These are phyloP conservation scores for Rousettus madagascariensis DNA, from an alignment of 2,797 vertebrate genomes.

Conservation along the genomic window DNA sequence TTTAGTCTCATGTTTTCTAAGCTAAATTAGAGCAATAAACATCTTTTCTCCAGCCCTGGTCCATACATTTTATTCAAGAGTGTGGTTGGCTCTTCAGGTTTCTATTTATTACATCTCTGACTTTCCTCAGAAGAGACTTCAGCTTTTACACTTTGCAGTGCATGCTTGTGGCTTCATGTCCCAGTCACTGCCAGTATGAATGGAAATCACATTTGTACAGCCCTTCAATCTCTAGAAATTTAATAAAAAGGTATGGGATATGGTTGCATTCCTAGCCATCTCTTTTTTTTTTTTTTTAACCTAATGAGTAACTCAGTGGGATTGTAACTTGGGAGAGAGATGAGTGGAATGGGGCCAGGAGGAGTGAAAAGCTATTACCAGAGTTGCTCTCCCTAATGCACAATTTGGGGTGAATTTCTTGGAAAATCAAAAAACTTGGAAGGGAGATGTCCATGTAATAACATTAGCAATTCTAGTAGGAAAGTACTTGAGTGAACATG, in stretches of 20 bases:
- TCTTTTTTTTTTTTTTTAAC: not conserved
- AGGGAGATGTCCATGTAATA: not conserved
- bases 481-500: not conserved
- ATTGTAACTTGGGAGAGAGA: not conserved
- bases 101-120: not conserved
- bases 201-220: not conserved
- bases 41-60: not conserved
- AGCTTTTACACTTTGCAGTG: not conserved
- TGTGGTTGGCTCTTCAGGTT: not conserved
- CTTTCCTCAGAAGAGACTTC: not conserved
- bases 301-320: not conserved
- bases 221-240: not conserved
- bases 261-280: not conserved
- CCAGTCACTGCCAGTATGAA: not conserved
- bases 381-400: not conserved
- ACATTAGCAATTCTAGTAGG: not conserved
- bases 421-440: not conserved
- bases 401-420: not conserved
- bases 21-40: not conserved
- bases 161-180: not conserved
- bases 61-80: not conserved
- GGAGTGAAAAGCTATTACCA: not conserved
- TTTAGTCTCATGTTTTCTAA: not conserved
- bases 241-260: not conserved
- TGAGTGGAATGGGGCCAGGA: not conserved